Base-by-base conservation (phyloP, 2,888 invertebrate species). In the Gymnoscelis rufifasciata region DNA sequence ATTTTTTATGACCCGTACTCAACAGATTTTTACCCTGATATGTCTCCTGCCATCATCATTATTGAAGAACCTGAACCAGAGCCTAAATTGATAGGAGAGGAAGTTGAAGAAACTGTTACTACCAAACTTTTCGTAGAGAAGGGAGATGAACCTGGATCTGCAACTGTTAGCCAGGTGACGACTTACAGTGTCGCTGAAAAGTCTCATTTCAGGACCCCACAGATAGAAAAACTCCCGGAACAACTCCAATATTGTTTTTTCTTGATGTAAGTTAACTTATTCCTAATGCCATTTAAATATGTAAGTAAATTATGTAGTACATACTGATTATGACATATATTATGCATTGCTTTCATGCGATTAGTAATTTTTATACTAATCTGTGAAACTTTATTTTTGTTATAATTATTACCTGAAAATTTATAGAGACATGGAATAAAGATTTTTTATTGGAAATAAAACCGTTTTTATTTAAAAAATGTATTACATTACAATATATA, bases 221-320 rank as follows among this genome's bases (percentile, higher is more conserved):
- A 80, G 45, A 73, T 83, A 26, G 78, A 82, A 44, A 70, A 63
- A 23, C 55, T 88, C 23, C 87, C 88, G 1, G 75, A 87, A 51
- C 87, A 88, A 55, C 72, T 83, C 74, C 86, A 87, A 43, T 88
- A 88, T 52, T 74, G 71, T 38, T 87, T 86, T 57, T 74, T 74
- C 24, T 56, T 86, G 52, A 67, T 83, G 56, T 86, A 71, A 71
- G 48, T 31, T 31, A 44, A 43, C 26, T 50, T 38, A 41, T 36
- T 38, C n/a, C 3, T 11, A n/a, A 19, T 31, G 35, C 35, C 6
- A 35, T 35, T 1, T 19, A 7, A 19, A 4, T 11, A 19, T 33
- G 10, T 15, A 23, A 35, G 14, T 7, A 19, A 8, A 6, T 6
- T 35, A 23, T 10, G 15, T 35, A 19, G 2, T 19, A n/a, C 3